These are phyloP conservation scores for Bradynema listronoti DNA, from an alignment of 1,140 invertebrate species.

Conservation along the genomic window DNA sequence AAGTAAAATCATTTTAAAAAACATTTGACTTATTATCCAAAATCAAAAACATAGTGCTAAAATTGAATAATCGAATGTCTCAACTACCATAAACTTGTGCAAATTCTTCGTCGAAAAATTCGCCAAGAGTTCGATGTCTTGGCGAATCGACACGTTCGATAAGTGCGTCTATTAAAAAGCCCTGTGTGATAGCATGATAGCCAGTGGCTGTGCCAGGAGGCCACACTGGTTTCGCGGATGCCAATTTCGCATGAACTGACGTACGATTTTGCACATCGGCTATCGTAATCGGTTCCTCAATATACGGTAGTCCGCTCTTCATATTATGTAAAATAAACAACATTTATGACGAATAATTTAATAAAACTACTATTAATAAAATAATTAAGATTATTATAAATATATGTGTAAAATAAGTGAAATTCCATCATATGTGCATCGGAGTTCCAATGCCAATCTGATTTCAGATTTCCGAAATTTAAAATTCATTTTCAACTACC, in stretches of 20 bases:
- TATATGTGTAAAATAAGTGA: too few species aligned
- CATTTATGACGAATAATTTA: slow-evolving; percentile 11
- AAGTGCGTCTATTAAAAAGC: slow-evolving; percentile 58
- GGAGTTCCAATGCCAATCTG: too few species aligned
- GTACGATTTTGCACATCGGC: slow-evolving; percentile 31
- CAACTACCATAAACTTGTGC: slow-evolving; percentile 56
- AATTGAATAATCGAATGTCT: too few species aligned
- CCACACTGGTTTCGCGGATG: slow-evolving; percentile 44
- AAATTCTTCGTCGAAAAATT: slow-evolving; percentile 60
- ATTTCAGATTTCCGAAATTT: too few species aligned
- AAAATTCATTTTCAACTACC: too few species aligned
- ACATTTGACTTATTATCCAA: too few species aligned
- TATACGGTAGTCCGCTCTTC: slow-evolving; percentile 48
- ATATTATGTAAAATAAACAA: too few species aligned
- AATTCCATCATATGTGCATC: too few species aligned
- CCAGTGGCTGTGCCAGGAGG: slow-evolving; percentile 52
- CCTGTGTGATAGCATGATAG: slow-evolving; percentile 59
- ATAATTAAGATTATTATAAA: too few species aligned
- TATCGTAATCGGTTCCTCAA: slow-evolving; percentile 36
- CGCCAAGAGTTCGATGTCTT: slow-evolving; percentile 44
- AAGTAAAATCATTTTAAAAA: too few species aligned
- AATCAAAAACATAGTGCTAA: too few species aligned
- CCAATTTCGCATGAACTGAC: slow-evolving; percentile 34
- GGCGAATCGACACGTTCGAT: slow-evolving; percentile 57
- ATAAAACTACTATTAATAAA: too few species aligned